Evolutionary conservation across 2,797 vertebrate genomes (phyloP).

Genomic region (Xiphorhynchus erythropygius): DNA sequence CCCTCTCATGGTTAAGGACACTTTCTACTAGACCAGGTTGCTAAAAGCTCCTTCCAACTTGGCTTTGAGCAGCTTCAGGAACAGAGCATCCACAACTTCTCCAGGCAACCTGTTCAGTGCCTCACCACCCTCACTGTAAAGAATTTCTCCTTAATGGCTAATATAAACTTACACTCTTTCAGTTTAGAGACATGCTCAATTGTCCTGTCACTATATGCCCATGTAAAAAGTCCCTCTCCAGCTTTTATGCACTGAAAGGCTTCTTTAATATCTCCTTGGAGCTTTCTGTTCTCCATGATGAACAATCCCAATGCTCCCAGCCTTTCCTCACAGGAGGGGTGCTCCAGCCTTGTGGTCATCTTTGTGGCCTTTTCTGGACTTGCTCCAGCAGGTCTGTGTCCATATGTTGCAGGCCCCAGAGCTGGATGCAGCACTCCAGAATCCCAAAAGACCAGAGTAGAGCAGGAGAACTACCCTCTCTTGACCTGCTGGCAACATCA

Average conservation of each 20-base stretch:
- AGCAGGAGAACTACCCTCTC: neutral
- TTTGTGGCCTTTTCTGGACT: neutral
- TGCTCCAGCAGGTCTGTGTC: neutral
- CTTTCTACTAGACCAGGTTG: neutral
- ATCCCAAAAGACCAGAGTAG: neutral
- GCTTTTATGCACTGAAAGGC: neutral
- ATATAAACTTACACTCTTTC: neutral
- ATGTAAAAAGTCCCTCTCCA: neutral
- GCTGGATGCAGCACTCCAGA: neutral
- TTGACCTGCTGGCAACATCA: neutral
- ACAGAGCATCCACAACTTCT: neutral
- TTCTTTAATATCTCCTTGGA: neutral
- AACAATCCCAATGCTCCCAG: neutral
- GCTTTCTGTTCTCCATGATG: neutral
- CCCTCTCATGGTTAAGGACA: neutral
- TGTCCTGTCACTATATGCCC: neutral
- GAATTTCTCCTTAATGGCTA: neutral
- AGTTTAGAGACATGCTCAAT: neutral
- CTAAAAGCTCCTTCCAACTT: neutral
- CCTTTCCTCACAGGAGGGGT: neutral
- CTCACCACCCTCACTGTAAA: neutral
- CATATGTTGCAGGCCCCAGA: neutral
- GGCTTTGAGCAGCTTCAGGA: neutral
- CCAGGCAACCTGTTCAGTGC: neutral
- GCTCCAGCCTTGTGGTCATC: neutral